phyloP scores from a whole-genome alignment of 2,113 vertebrate species.

The Odocoileus hemionus region DNA sequence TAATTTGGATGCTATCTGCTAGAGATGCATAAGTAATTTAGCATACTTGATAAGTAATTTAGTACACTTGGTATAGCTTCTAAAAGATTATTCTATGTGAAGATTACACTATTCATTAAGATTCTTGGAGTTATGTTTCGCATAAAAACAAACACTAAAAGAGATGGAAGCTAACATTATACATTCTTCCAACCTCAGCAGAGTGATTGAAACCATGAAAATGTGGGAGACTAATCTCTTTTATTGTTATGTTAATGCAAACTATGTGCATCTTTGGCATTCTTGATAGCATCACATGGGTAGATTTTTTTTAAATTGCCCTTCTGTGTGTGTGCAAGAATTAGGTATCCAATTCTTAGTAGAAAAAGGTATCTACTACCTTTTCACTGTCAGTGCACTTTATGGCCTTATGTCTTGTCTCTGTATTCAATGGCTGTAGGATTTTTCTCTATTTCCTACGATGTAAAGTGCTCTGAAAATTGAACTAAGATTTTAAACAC shows the following conservation, averaged over 20 bases:
- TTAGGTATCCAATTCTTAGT: not conserved
- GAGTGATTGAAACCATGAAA: not conserved
- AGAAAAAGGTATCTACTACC: not conserved
- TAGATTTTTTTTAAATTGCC: not conserved
- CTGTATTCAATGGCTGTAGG: not conserved
- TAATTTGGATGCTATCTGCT: not conserved
- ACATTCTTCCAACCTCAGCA: not conserved
- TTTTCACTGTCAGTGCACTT: not conserved
- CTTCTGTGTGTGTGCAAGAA: not conserved
- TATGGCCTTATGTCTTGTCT: not conserved
- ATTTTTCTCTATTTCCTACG: not conserved
- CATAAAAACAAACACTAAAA: constrained; percentile 35
- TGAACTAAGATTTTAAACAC: not conserved
- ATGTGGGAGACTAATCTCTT: not conserved
- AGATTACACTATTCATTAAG: constrained; percentile 39
- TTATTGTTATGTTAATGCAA: constrained; percentile 38
- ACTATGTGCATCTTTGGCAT: not conserved
- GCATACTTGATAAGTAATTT: constrained; percentile 1
- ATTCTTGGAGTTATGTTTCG: constrained; percentile 22
- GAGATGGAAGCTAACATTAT: not conserved
- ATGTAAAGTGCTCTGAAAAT: not conserved
- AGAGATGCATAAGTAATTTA: constrained; percentile 25
- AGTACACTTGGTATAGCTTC: not conserved
- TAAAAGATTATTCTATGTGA: constrained; percentile 35
- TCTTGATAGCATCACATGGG: not conserved